Evolutionary conservation across 2,888 invertebrate genomes (phyloP), one percentile per base, ranked within the genome.

Genomic region (Caenorhabditis parvicauda): DNA sequence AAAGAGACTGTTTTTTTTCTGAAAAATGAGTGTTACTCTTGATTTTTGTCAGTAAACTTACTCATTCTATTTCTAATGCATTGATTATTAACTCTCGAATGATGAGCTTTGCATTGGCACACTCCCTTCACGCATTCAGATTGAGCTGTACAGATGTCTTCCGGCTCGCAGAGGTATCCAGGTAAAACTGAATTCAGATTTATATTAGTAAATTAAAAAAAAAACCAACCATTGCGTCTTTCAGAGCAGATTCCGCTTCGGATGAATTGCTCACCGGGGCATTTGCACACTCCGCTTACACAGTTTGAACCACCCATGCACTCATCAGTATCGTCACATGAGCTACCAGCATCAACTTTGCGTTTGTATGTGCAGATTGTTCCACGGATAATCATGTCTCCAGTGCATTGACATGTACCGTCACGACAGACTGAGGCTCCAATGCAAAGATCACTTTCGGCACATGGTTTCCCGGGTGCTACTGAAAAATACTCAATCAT

Each of bases 101-200:
- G 57, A 25, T 57, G 61, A 9, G 56, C 54, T 21, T 52, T 54
- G 28, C 74, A 75, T 22, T 67, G 67, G 43, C 81, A 81, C 2
- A 70, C 58, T 21, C 73, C 72, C 17, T 73, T 68, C n/a, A 72
- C 56, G 49, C 81, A 81, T 5, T 68, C 58, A 3, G 80, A 74
- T 38, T 65, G 59, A 0, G 75, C 77, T 12, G 66, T 65, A 43
- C 76, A 72, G 22, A 72, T 59, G 24, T 72, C 70, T 32, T 64
- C 65, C 2, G 58, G 44, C 2, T 53, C 59, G 29, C 76, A 74
- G 1, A 58, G 35, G 17, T 61, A 52, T 17, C 71, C 71, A n/a
- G 74, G 71, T 6, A 58, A 32, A 0, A 64, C 74, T 70, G 49
- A 38, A 67, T 44, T 3, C 6, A 14, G 22, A 7, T 45, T 27